Evolutionary conservation across 2,797 vertebrate genomes (phyloP).

Genomic region (Xenops minutus): DNA sequence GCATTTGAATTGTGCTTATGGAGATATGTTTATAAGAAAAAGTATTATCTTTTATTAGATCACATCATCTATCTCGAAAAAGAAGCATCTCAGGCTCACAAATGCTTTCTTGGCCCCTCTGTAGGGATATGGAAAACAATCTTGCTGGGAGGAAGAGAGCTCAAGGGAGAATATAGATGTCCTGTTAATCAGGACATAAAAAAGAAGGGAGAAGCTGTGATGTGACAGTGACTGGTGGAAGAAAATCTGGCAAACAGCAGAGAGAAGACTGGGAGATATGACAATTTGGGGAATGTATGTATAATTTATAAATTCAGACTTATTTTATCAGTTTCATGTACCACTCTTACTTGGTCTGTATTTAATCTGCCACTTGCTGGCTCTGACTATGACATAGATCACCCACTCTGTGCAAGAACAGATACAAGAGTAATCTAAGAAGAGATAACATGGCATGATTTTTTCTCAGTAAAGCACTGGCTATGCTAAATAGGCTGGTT

Average conservation of each 20-base stretch:
- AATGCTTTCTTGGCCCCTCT: constrained; percentile 16
- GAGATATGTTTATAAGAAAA: background rate
- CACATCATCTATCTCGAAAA: background rate
- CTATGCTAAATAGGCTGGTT: background rate
- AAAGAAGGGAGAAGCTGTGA: constrained; percentile 43
- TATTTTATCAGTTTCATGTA: constrained; percentile 45
- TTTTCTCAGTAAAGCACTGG: background rate
- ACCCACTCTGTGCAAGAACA: background rate
- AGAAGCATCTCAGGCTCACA: background rate
- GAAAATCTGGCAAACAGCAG: constrained; percentile 43
- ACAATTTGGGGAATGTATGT: constrained; percentile 39
- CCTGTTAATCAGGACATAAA: constrained; percentile 62
- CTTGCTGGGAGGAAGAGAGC: constrained; percentile 45
- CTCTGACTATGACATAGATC: constrained; percentile 11
- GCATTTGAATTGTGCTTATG: background rate
- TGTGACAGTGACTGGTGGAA: constrained; percentile 63
- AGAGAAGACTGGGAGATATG: constrained; percentile 9
- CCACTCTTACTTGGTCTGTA: background rate
- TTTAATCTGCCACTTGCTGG: constrained; percentile 47
- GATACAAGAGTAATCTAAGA: background rate
- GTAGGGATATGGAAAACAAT: constrained; percentile 23
- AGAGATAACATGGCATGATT: background rate
- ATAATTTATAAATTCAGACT: constrained; percentile 58
- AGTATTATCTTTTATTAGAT: constrained; percentile 34
- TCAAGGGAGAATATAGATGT: constrained; percentile 62